These are phyloP conservation scores for Pedetes capensis DNA, from an alignment of 2,113 vertebrate genomes.

Conservation along the genomic window DNA sequence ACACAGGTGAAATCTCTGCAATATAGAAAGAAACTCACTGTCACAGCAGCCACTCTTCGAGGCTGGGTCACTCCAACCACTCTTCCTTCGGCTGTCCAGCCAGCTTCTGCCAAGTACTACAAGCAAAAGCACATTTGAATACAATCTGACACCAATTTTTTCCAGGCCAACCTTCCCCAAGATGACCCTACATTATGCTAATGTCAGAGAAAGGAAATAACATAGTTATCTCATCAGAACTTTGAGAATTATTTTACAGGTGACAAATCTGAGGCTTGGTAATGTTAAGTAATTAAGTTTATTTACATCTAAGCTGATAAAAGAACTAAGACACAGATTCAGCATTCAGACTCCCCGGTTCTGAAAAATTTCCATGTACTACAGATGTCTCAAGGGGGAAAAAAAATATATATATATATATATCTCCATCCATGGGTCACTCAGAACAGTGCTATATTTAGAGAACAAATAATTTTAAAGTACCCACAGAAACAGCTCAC, in stretches of 20 bases:
- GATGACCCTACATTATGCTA: not conserved
- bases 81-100: conserved; percentile 96
- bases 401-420: too few relatives aligned
- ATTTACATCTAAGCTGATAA: not conserved
- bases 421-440: not conserved
- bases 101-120: conserved; percentile 97
- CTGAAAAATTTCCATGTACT: not conserved
- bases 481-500: not conserved
- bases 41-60: conserved; percentile 95
- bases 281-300: not conserved
- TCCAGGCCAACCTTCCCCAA: not conserved
- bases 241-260: not conserved
- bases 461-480: conserved; percentile 4
- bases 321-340: not conserved
- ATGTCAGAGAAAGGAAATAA: not conserved
- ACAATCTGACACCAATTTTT: not conserved
- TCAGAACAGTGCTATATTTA: not conserved
- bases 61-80: conserved; percentile 97
- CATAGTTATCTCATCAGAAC: not conserved
- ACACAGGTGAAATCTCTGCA: not conserved
- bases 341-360: not conserved
- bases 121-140: conserved; percentile 3
- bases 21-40: conserved; percentile 85
- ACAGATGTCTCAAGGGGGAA: not conserved
- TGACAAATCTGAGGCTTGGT: not conserved